These are phyloP conservation scores for Notodonta dromedarius DNA, from an alignment of 2,888 invertebrate genomes.

Conservation along the genomic window DNA sequence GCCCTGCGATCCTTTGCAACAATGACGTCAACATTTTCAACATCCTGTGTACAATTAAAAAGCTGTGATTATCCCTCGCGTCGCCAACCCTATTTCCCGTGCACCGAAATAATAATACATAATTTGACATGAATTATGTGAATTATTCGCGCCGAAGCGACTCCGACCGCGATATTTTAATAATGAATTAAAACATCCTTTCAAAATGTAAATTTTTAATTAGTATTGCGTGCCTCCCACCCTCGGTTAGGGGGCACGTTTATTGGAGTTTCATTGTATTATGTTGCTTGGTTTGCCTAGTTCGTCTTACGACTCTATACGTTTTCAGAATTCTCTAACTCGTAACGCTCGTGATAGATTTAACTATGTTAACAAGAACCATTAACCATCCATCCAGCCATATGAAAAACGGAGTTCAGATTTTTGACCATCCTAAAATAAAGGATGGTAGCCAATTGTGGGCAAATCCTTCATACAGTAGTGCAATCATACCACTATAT, in stretches of 20 bases:
- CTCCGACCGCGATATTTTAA: slow-evolving; percentile 76
- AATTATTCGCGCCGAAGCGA: slow-evolving; percentile 68
- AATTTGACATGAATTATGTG: slow-evolving; percentile 67
- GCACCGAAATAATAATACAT: slow-evolving; percentile 50
- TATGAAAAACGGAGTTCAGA: too few relatives aligned
- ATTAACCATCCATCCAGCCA: too few relatives aligned
- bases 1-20: too few relatives aligned
- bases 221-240: slow-evolving; percentile 53
- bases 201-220: slow-evolving; percentile 82
- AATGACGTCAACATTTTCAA: background rate
- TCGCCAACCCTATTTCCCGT: slow-evolving; percentile 26
- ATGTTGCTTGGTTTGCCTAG: slow-evolving; percentile 22
- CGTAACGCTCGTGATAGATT: too few relatives aligned
- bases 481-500: too few relatives aligned
- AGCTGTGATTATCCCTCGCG: background rate
- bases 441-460: too few relatives aligned
- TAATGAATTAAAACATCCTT: slow-evolving; percentile 80
- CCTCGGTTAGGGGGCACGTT: slow-evolving; percentile 25
- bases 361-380: too few relatives aligned
- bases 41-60: background rate
- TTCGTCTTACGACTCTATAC: too few relatives aligned
- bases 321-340: too few relatives aligned
- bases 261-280: slow-evolving; percentile 33
- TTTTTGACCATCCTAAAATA: too few relatives aligned
- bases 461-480: too few relatives aligned